Evolutionary conservation across 2,888 invertebrate species (phyloP).

Genomic region (Beris chalybata): DNA sequence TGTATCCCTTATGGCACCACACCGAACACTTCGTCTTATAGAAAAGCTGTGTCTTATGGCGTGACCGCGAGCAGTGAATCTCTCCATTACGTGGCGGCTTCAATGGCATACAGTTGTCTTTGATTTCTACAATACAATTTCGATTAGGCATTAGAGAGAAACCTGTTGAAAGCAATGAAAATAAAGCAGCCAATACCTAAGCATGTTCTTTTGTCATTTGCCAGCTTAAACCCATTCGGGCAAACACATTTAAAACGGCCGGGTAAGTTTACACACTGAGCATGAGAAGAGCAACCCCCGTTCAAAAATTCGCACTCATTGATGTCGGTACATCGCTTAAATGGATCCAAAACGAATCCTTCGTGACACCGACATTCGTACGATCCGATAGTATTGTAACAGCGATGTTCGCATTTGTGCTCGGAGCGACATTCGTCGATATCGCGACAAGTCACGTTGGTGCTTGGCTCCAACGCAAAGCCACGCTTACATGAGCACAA

Average conservation of each 20-base stretch:
- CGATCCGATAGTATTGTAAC: slow-evolving; percentile 58
- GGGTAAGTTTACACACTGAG: slow-evolving; percentile 56
- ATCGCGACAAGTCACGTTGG: slow-evolving; percentile 56
- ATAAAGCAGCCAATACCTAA: slow-evolving; percentile 31
- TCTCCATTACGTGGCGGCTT: slow-evolving; percentile 50
- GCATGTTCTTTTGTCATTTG: slow-evolving; percentile 45
- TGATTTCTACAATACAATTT: slow-evolving; percentile 41
- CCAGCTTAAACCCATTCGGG: slow-evolving; percentile 51
- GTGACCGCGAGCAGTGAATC: slow-evolving; percentile 51
- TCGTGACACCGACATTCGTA: slow-evolving; percentile 64
- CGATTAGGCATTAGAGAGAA: not conserved
- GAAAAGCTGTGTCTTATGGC: slow-evolving; percentile 52
- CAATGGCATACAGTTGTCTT: slow-evolving; percentile 50
- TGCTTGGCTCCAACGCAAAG: slow-evolving; percentile 48
- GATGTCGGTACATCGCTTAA: slow-evolving; percentile 59
- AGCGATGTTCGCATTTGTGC: slow-evolving; percentile 57
- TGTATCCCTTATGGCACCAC: slow-evolving; percentile 57
- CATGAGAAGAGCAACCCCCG: slow-evolving; percentile 50
- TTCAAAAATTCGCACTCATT: slow-evolving; percentile 59
- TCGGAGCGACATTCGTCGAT: slow-evolving; percentile 58
- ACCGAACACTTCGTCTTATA: slow-evolving; percentile 54
- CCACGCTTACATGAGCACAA: slow-evolving; percentile 57
- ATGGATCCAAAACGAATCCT: slow-evolving; percentile 59
- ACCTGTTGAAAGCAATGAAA: not conserved
- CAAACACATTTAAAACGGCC: slow-evolving; percentile 60